Base-by-base conservation (phyloP, 2,797 vertebrate species). In the Atherinosoma microstoma region DNA sequence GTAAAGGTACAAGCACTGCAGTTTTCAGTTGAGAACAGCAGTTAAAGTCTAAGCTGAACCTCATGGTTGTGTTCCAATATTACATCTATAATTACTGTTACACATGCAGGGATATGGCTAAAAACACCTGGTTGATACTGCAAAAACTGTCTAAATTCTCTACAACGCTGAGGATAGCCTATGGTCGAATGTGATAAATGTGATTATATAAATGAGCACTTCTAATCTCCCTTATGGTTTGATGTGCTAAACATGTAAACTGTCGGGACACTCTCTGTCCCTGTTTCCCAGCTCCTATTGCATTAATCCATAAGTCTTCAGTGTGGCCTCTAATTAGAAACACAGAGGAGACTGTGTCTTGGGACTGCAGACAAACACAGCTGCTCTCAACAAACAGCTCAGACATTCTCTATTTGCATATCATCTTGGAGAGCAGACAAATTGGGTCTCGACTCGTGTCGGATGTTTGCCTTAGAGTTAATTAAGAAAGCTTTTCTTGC, bases 1-100 rank as follows among this genome's bases (percentile, higher is more conserved):
- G 94, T 91, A 99, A 98, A 95, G 94, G 98, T 99, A 91, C 27
- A 0, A 13, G 2, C 27, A 53, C 22, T 12, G 29, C 24, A 9
- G 16, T 2, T 24, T 3, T 54, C 27, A 9, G 18, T 2, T 18
- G 15, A 59, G 6, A 49, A 45, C 5, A 12, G 27, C 58, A 54
- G 7, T 58, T 35, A 56, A 67, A 29, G 16, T n/a, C 20, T n/a
- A 47, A n/a, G 20, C 18, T 47, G 45, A 47, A 38, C 51, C 20
- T 53, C 40, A 32, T 36, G 34, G 13, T 24, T 0, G 27, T 53
- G 3, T 42, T 42, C 13, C 18, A 12, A 53, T 4, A 34, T 22
- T 62, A 29, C 42, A 56, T 57, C 10, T 13, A 27, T 47, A 29
- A 67, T 57, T 29, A 16, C 56, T 22, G 35, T 30, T 22, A 58